A percentile compares a stretch with the other conserved stretches of the same genome.
These are phyloP conservation scores for Liodrosophila aerea DNA, from an alignment of 2,888 invertebrate genomes.

Conservation along the genomic window DNA sequence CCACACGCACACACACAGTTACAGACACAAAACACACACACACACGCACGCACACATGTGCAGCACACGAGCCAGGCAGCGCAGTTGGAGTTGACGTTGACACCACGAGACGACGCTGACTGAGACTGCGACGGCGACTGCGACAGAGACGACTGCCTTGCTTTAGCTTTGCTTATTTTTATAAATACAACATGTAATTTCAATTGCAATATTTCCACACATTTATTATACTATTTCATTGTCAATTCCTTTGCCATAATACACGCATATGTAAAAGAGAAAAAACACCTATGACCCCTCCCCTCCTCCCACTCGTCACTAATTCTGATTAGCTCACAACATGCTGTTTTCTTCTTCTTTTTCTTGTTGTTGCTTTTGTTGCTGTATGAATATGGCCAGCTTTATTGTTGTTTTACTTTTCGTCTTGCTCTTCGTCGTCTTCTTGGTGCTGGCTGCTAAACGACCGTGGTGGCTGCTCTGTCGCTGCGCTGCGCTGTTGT, in stretches of 20 bases:
- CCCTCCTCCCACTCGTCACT: slow-evolving; percentile 19
- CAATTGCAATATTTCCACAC: slow-evolving; percentile 26
- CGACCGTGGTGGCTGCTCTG: slow-evolving; percentile 57
- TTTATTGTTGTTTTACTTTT: slow-evolving; percentile 59
- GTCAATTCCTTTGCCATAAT: slow-evolving; percentile 5
- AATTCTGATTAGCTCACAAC: slow-evolving; percentile 68
- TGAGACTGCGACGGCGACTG: slow-evolving; percentile 22
- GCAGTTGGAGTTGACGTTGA: slow-evolving; percentile 53
- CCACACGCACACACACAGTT: slow-evolving; percentile 32
- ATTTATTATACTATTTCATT: slow-evolving; percentile 24
- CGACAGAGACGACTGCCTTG: slow-evolving; percentile 13
- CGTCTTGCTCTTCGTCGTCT: slow-evolving; percentile 51
- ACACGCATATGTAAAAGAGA: neutral
- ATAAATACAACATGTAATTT: slow-evolving; percentile 42
- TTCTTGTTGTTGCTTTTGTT: slow-evolving; percentile 11
- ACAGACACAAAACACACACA: slow-evolving; percentile 7
- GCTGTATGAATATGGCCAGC: slow-evolving; percentile 53
- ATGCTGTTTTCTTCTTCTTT: slow-evolving; percentile 44
- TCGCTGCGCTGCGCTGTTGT: slow-evolving; percentile 34
- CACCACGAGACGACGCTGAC: slow-evolving; percentile 50
- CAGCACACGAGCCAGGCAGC: slow-evolving; percentile 27
- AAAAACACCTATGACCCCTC: slow-evolving; percentile 1
- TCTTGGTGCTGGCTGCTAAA: slow-evolving; percentile 49
- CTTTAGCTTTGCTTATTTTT: slow-evolving; percentile 33
- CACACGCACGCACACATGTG: slow-evolving; percentile 12